phyloP scores from a whole-genome alignment of 2,113 vertebrate genomes.

The Hydropotes inermis region DNA sequence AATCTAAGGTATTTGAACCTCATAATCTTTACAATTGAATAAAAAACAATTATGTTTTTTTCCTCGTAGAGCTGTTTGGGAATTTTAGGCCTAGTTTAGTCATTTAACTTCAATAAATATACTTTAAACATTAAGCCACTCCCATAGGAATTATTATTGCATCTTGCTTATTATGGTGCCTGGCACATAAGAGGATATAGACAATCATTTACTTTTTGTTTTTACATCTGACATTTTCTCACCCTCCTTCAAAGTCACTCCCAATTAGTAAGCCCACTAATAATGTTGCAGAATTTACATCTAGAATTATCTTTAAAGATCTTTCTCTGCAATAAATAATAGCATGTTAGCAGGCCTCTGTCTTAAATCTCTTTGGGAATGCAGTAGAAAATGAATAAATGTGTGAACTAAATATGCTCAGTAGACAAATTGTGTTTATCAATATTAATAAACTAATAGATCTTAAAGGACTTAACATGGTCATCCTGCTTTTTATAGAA shows the following conservation, averaged over 20 bases:
- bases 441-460: not conserved
- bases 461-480: not conserved
- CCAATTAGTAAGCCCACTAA: not conserved
- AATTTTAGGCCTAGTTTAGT: not conserved
- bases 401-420: not conserved
- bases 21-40: not conserved
- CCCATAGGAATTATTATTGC: not conserved
- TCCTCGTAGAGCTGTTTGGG: not conserved
- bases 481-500: not conserved
- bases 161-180: not conserved
- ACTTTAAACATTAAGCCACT: not conserved
- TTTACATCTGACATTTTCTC: not conserved
- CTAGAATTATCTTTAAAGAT: not conserved
- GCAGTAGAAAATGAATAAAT: not conserved
- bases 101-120: not conserved
- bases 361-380: conserved; percentile 13
- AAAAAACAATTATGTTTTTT: not conserved
- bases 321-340: not conserved
- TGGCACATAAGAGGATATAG: not conserved
- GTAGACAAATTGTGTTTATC: not conserved
- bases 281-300: not conserved
- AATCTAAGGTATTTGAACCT: conserved; percentile 88
- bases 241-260: not conserved
- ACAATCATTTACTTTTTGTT: not conserved
- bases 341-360: not conserved